phyloP scores from a whole-genome alignment of 1,140 invertebrate genomes.

The Bombus balteatus region DNA sequence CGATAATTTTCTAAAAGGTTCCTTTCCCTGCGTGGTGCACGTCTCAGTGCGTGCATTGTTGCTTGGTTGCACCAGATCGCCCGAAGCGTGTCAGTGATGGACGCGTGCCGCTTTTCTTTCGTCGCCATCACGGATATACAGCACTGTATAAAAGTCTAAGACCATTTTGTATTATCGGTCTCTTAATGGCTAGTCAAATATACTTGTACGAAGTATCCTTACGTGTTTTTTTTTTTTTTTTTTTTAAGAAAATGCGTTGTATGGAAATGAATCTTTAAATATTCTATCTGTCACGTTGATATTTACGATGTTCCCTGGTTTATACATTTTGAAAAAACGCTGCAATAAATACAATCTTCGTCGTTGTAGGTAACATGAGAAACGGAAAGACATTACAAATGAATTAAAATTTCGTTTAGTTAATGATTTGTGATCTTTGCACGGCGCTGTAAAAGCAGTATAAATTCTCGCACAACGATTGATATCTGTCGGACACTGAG shows the following conservation, averaged over 20 bases:
- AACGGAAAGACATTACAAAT: too few relatives aligned
- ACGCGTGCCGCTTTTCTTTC: conserved; percentile 33
- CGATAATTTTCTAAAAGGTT: conserved; percentile 61
- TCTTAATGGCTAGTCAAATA: not conserved
- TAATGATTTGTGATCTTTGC: not conserved
- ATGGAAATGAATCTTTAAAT: not conserved
- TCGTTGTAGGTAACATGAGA: too few relatives aligned
- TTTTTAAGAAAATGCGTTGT: not conserved
- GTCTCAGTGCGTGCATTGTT: conserved; percentile 32
- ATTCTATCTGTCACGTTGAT: not conserved
- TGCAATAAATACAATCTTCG: too few relatives aligned
- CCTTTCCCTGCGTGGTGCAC: conserved; percentile 56
- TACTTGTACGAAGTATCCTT: not conserved
- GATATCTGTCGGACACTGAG: conserved; percentile 8
- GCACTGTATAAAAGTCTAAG: too few relatives aligned
- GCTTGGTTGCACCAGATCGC: conserved; percentile 63
- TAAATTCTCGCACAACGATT: not conserved
- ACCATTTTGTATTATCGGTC: not conserved
- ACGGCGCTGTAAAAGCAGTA: not conserved
- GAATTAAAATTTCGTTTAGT: not conserved
- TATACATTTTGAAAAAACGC: too few relatives aligned
- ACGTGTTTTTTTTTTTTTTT: not conserved
- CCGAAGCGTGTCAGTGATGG: conserved; percentile 42
- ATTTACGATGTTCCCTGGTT: not conserved
- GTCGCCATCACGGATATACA: not conserved